Evolutionary conservation across 2,888 invertebrate genomes (phyloP).

Genomic region (Synanthedon formicaeformis): DNA sequence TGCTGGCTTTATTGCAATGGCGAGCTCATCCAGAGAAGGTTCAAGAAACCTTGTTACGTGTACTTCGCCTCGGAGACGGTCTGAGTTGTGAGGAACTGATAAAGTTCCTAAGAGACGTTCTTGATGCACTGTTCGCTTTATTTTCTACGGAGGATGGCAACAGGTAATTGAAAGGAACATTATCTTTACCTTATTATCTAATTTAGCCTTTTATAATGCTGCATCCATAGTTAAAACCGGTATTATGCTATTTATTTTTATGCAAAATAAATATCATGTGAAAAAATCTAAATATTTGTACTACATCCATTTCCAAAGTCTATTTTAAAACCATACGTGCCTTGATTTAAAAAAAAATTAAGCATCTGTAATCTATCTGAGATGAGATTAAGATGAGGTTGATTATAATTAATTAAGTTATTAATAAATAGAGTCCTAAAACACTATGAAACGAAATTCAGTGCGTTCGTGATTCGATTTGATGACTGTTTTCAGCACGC

Average conservation of each 20-base stretch:
- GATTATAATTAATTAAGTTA: too few relatives aligned
- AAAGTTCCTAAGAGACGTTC: constrained; percentile 93
- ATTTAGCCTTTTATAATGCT: not conserved
- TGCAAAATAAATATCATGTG: not conserved
- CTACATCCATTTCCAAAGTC: too few relatives aligned
- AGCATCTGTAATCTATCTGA: too few relatives aligned
- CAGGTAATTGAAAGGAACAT: constrained; percentile 31
- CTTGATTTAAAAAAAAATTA: too few relatives aligned
- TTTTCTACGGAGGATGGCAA: constrained; percentile 94
- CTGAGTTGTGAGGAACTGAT: constrained; percentile 91
- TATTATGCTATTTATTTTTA: not conserved
- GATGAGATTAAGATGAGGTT: too few relatives aligned
- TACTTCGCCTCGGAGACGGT: constrained; percentile 83
- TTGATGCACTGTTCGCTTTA: constrained; percentile 93
- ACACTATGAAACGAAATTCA: too few relatives aligned
- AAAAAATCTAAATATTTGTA: too few relatives aligned
- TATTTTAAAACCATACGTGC: too few relatives aligned
- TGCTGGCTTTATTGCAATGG: constrained; percentile 92
- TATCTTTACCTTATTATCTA: not conserved
- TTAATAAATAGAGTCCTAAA: too few relatives aligned
- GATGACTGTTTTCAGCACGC: constrained; percentile 68
- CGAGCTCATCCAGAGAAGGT: constrained; percentile 89
- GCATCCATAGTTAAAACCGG: not conserved
- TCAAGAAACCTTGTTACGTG: constrained; percentile 85
- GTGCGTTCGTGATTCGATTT: too few relatives aligned